phyloP scores from a whole-genome alignment of 2,888 invertebrate genomes.

The Rosalia funebris region DNA sequence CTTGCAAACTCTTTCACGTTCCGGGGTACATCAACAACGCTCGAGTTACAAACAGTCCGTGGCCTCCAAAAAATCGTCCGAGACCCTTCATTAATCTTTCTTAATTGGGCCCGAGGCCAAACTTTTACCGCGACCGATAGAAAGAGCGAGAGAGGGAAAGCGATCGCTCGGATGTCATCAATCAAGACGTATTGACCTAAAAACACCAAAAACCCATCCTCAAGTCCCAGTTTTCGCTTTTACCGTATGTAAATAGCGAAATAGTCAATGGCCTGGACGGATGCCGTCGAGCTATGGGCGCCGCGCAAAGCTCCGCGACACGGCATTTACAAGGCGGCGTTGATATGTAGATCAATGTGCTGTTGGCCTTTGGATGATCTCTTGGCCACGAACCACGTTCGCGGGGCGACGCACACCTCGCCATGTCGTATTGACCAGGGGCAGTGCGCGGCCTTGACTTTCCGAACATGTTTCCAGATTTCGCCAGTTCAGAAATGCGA shows the following conservation, averaged over 20 bases:
- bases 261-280: constrained; percentile 29
- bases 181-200: constrained; percentile 29
- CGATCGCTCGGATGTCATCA: neutral
- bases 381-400: constrained; percentile 13
- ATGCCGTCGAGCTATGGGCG: constrained; percentile 6
- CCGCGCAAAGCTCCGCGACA: too few species aligned
- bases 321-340: too few species aligned
- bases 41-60: neutral
- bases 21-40: neutral
- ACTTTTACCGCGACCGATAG: too few species aligned
- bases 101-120: neutral
- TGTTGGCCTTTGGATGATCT: constrained; percentile 25
- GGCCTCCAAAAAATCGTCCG: neutral
- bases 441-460: constrained; percentile 82
- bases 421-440: constrained; percentile 63
- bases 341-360: constrained; percentile 49
- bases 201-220: constrained; percentile 31
- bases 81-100: constrained; percentile 2
- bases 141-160: neutral
- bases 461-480: constrained; percentile 16
- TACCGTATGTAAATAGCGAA: constrained; percentile 29
- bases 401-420: constrained; percentile 12
- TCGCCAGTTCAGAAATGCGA: constrained; percentile 1
- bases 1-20: neutral
- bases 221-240: constrained; percentile 36